phyloP scores from a whole-genome alignment of 1,140 invertebrate genomes.

The Papilio polytes region DNA sequence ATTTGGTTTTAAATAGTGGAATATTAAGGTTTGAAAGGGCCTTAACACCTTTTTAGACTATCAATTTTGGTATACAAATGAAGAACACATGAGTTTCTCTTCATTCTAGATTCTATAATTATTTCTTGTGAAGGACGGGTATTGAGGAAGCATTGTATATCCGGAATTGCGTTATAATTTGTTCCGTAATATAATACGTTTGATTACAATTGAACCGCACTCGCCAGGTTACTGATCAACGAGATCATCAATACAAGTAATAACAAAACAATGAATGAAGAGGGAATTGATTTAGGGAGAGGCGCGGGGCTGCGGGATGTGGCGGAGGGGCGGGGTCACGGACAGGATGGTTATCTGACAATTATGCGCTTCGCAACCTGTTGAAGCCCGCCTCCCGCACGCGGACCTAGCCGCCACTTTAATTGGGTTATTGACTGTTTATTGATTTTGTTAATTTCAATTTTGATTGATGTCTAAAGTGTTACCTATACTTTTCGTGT shows the following conservation, averaged over 20 bases:
- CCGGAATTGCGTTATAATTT: neutral
- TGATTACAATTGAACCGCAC: neutral
- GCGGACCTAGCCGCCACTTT: constrained; percentile 41
- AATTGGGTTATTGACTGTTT: neutral
- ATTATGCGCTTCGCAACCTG: constrained; percentile 82
- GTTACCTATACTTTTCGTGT: neutral
- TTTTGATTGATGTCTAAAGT: constrained; percentile 10
- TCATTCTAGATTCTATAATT: neutral
- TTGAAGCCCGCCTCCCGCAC: constrained; percentile 66
- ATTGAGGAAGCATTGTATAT: neutral
- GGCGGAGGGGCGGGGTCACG: neutral
- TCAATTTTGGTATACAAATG: no score
- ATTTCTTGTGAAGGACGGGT: neutral
- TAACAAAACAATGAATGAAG: constrained; percentile 41
- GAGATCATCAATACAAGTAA: constrained; percentile 4
- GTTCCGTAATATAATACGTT: neutral
- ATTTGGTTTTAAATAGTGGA: no score
- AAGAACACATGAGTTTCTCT: no score
- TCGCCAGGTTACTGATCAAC: neutral
- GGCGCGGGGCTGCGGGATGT: constrained; percentile 42
- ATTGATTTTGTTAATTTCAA: constrained; percentile 27
- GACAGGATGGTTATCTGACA: constrained; percentile 75
- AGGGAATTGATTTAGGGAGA: constrained; percentile 70
- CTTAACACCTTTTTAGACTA: no score
- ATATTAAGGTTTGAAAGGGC: no score